phyloP scores from a whole-genome alignment of 2,113 vertebrate genomes.

The Pogonocichla stellata region DNA sequence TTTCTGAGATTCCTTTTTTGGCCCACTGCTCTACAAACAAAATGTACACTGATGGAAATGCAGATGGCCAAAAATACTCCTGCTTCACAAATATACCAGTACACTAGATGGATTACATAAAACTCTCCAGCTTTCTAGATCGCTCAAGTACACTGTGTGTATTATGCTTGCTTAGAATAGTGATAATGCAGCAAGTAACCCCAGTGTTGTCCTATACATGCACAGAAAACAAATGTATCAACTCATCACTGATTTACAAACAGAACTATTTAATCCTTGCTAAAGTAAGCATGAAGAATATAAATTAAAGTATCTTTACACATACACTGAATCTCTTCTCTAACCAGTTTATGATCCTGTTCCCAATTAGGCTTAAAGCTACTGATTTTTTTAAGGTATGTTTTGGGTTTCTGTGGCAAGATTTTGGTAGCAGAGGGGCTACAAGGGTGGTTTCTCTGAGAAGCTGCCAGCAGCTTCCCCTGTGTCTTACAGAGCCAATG shows the following conservation, averaged over 20 bases:
- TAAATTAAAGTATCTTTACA: neutral
- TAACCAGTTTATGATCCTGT: neutral
- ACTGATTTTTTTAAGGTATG: neutral
- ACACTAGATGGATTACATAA: neutral
- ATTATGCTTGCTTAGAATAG: neutral
- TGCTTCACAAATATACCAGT: neutral
- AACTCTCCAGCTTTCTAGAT: neutral
- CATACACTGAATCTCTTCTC: neutral
- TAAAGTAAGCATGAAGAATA: neutral
- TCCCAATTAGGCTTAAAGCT: neutral
- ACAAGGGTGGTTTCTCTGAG: neutral
- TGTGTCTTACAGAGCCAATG: neutral
- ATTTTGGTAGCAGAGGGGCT: neutral
- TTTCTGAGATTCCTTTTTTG: neutral
- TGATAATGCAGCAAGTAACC: neutral
- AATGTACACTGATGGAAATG: neutral
- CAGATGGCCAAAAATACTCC: neutral
- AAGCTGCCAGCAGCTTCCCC: neutral
- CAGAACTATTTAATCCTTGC: neutral
- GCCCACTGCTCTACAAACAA: neutral
- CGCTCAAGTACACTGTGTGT: neutral
- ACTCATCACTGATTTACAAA: neutral
- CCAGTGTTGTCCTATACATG: neutral
- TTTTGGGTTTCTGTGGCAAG: neutral
- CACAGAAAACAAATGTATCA: neutral